Conservation (phyloP, 1,140 invertebrate species). For the Drosophila kohkoa region DNA sequence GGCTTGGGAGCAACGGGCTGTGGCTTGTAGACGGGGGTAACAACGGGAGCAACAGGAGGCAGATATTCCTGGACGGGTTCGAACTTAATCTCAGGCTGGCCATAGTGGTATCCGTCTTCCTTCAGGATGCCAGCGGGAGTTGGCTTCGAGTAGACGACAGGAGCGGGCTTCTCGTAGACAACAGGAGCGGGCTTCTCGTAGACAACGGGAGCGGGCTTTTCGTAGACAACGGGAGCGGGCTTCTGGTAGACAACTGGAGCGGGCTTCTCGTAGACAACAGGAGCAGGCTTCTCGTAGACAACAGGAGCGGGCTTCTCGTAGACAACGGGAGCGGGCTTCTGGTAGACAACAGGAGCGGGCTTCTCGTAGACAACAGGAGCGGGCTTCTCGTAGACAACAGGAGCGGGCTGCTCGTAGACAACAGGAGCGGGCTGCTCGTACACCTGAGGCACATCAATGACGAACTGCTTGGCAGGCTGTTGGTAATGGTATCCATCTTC, state of each 20-base stretch:
- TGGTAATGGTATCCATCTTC: conserved; percentile 80
- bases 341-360: conserved; percentile 48
- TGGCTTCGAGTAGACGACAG: conserved; percentile 18
- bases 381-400: conserved; percentile 39
- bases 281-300: conserved; percentile 29
- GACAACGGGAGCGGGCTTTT: conserved; percentile 36
- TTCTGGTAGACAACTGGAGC: conserved; percentile 29
- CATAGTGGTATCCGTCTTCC: conserved; percentile 69
- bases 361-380: conserved; percentile 27
- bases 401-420: too few relatives aligned
- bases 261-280: conserved; percentile 18
- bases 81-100: conserved; percentile 49
- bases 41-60: conserved; percentile 15
- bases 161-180: conserved; percentile 30
- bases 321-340: conserved; percentile 28
- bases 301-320: conserved; percentile 32
- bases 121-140: conserved; percentile 56
- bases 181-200: conserved; percentile 28
- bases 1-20: conserved; percentile 28
- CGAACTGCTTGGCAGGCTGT: conserved; percentile 55
- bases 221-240: conserved; percentile 23
- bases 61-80: conserved; percentile 34
- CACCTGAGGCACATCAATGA: conserved; percentile 70
- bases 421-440: conserved; percentile 38
- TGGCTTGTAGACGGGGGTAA: conserved; percentile 20